phyloP scores from a whole-genome alignment of 1,140 invertebrate species.

The Melipona quadrifasciata region DNA sequence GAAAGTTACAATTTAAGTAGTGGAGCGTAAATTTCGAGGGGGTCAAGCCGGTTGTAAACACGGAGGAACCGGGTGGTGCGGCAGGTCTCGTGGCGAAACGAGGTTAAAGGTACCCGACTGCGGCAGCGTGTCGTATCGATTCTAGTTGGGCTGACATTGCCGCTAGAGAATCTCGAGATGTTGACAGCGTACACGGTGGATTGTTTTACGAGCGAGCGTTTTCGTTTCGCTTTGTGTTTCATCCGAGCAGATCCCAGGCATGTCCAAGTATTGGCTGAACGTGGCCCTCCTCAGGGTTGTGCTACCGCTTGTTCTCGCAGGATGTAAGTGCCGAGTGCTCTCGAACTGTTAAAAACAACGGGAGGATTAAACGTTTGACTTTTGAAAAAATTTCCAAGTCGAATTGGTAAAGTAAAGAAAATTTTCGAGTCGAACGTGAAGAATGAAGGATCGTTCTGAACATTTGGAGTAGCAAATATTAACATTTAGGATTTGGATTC shows the following conservation, averaged over 20 bases:
- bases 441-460: background rate
- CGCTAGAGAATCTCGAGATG: slow-evolving; percentile 39
- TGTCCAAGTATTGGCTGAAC: slow-evolving; percentile 78
- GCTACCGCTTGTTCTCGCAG: slow-evolving; percentile 73
- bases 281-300: slow-evolving; percentile 76
- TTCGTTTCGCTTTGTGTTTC: slow-evolving; percentile 42
- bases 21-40: slow-evolving; percentile 7
- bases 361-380: too few species aligned
- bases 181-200: slow-evolving; percentile 15
- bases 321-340: slow-evolving; percentile 70
- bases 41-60: slow-evolving; percentile 27
- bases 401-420: background rate
- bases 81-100: slow-evolving; percentile 38
- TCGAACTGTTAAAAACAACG: background rate
- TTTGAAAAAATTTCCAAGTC: background rate
- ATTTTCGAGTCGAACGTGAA: background rate
- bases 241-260: slow-evolving; percentile 52
- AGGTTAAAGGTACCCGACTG: slow-evolving; percentile 58
- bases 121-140: slow-evolving; percentile 54
- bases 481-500: background rate
- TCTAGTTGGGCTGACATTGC: slow-evolving; percentile 22
- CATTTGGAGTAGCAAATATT: background rate
- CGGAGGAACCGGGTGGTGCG: too few species aligned
- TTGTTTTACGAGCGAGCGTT: background rate
- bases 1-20: background rate